Percentiles rank a stretch among this genome's conserved stretches.
Evolutionary conservation across 2,113 vertebrate genomes (phyloP).

Genomic region (Salminus brasiliensis): DNA sequence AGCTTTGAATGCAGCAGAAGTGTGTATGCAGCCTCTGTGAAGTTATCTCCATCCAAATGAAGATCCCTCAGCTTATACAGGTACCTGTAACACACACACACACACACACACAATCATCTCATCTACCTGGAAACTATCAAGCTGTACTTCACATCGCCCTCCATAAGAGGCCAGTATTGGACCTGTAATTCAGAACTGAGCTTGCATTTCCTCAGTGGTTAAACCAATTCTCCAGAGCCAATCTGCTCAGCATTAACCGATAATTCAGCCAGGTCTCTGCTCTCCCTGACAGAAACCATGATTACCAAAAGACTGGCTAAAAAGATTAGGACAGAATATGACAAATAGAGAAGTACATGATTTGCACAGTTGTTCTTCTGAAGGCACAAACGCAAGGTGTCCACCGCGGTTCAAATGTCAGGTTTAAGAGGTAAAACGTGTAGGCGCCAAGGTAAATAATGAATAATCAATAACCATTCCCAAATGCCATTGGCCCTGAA

Average conservation of each 20-base stretch:
- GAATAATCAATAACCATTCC: constrained; percentile 11
- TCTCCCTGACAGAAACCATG: not conserved
- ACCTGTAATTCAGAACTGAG: not conserved
- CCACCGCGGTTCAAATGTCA: not conserved
- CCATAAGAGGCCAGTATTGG: constrained; percentile 33
- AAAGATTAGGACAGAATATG: not conserved
- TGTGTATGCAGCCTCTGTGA: constrained; percentile 94
- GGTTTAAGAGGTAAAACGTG: not conserved
- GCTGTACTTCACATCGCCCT: not conserved
- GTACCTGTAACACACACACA: constrained; percentile 78
- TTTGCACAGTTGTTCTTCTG: not conserved
- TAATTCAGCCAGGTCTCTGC: not conserved
- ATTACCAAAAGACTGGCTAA: not conserved
- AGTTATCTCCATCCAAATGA: constrained; percentile 95
- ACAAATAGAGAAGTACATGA: not conserved
- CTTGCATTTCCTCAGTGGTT: not conserved
- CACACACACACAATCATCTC: not conserved
- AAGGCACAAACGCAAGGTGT: not conserved
- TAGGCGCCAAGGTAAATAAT: constrained; percentile 4
- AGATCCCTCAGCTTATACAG: constrained; percentile 95
- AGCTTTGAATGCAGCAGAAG: constrained; percentile 93
- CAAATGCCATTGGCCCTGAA: not conserved
- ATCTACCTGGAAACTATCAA: not conserved
- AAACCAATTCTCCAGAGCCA: not conserved
- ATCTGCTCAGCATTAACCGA: not conserved